Conservation (phyloP, 92 coral and sea anemone genomes). For the Actinernus sp. region DNA sequence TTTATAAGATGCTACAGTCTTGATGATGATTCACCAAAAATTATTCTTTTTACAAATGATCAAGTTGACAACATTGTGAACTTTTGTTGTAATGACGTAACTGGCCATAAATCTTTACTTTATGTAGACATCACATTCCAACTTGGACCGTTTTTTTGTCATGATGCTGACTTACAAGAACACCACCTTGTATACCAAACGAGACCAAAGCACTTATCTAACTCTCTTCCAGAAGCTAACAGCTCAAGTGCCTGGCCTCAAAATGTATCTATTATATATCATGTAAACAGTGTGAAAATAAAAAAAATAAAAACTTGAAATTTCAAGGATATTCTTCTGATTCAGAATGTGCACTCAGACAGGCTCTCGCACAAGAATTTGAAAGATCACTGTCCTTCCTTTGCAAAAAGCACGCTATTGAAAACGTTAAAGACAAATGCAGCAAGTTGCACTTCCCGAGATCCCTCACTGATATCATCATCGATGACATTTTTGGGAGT, state of each 20-base stretch:
- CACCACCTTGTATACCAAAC: conserved; percentile 39
- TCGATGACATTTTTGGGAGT: conserved; percentile 53
- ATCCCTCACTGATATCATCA: conserved; percentile 21
- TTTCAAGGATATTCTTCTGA: conserved; percentile 61
- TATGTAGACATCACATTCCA: conserved; percentile 51
- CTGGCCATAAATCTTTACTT: conserved; percentile 45
- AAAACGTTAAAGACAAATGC: conserved; percentile 56
- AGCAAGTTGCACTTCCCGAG: conserved; percentile 20
- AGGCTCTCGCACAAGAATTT: conserved; percentile 54
- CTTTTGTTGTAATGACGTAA: conserved; percentile 52
- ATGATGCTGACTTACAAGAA: conserved; percentile 20
- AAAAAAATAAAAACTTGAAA: too few species aligned
- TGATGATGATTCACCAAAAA: conserved; percentile 57
- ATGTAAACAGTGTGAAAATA: too few species aligned
- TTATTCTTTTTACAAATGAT: conserved; percentile 31
- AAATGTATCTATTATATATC: too few species aligned
- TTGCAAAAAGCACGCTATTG: conserved; percentile 37
- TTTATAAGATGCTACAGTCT: conserved; percentile 19
- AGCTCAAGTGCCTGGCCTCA: conserved; percentile 45
- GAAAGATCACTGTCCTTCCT: conserved; percentile 58
- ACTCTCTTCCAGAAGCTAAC: conserved; percentile 73
- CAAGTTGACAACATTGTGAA: conserved; percentile 29
- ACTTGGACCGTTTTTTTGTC: conserved; percentile 52
- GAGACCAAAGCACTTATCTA: conserved; percentile 48
- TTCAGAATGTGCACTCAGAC: conserved; percentile 39